Evolutionary conservation across 1,140 invertebrate genomes (phyloP).

Genomic region (Drosophila malerkotliana): DNA sequence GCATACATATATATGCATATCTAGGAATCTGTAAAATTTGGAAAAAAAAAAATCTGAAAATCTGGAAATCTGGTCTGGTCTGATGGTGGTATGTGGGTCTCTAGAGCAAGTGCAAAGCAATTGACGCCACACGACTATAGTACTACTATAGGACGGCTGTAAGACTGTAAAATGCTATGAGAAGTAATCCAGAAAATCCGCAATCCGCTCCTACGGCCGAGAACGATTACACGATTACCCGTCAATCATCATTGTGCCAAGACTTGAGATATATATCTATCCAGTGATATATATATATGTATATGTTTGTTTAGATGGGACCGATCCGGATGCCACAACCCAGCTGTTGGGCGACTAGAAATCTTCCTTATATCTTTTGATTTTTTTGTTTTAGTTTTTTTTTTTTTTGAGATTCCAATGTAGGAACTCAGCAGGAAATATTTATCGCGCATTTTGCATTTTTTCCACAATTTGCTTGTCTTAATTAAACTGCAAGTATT

Average conservation of each 20-base stretch:
- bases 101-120: constrained; percentile 83
- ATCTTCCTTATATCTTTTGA: not conserved
- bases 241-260: constrained; percentile 29
- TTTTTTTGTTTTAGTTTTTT: too few species aligned
- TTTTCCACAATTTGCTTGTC: constrained; percentile 35
- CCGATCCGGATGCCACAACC: not conserved
- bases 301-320: not conserved
- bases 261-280: not conserved
- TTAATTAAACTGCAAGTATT: constrained; percentile 71
- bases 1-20: not conserved
- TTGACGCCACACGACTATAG: constrained; percentile 48
- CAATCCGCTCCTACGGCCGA: constrained; percentile 11
- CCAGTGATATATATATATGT: not conserved
- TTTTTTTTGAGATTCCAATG: constrained; percentile 1
- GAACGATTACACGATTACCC: constrained; percentile 65
- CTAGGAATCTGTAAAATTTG: not conserved
- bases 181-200: constrained; percentile 17
- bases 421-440: constrained; percentile 65
- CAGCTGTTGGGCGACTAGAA: not conserved
- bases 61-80: constrained; percentile 7
- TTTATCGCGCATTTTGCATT: constrained; percentile 43
- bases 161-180: not conserved
- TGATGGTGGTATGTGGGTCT: constrained; percentile 63
- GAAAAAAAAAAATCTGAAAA: not conserved
- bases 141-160: not conserved